Evolutionary conservation across 1,140 invertebrate genomes (phyloP), one percentile per base, ranked within the genome.

Genomic region (Carposina sasakii): DNA sequence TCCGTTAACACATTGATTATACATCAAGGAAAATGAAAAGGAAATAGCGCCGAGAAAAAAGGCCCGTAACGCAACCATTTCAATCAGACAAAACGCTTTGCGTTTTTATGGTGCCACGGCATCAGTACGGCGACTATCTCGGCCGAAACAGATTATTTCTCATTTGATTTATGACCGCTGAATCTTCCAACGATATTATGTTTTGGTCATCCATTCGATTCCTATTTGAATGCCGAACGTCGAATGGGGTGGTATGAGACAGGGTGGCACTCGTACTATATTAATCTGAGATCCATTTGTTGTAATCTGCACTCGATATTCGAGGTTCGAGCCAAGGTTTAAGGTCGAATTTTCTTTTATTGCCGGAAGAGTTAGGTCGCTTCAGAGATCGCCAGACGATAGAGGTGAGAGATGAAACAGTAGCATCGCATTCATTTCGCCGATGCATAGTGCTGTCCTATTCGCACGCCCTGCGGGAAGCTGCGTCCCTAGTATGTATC

Each of bases 381-480:
- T 84, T 84, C 69, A 71, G 50, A 81, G 78, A 84, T 84, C 69
- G 68, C 63, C 51, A 56, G 40, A 68, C 73, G 81, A 84, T 84
- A 81, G 76, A 83, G 81, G 77, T 82, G 81, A 81, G 78, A 84
- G 81, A 81, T 84, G 81, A 84, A 84, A 84, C 81, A 84, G 81
- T 82, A 81, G 78, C 73, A 55, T 77, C 69, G 68, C 61, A 75
- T 81, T 81, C 76, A 84, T 82, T 82, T 76, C 64, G 72, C 50
- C 44, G 60, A 71, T 74, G 68, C 81, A 76, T 78, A 71, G 61
- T 67, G 47, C 57, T 47, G 57, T 84, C 76, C 60, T 62, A 9
- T 53, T 84, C 73, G 49, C 74, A 74, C 77, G 54, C 69, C 70
- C 74, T 66, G 70, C 73, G 74, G 74, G 76, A 71, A 66, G 71